Conservation (phyloP, 1,140 invertebrate species). For the Saccostrea echinata region DNA sequence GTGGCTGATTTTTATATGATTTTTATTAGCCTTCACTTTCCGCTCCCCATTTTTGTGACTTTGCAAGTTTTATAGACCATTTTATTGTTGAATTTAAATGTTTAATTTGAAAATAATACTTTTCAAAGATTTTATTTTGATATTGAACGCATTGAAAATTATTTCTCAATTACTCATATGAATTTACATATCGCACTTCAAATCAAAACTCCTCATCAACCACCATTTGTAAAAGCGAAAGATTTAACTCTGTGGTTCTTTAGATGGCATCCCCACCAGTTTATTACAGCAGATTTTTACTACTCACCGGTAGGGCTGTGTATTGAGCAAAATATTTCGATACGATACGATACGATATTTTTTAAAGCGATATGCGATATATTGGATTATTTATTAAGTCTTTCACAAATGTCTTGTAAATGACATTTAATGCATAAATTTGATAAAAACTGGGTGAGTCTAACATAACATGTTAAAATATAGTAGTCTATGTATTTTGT, state of each 20-base stretch:
- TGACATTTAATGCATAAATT: too few relatives aligned
- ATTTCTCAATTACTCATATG: conserved; percentile 9
- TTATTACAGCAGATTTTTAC: too few relatives aligned
- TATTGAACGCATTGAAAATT: background rate
- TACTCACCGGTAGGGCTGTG: too few relatives aligned
- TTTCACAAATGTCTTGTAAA: too few relatives aligned
- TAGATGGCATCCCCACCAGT: background rate
- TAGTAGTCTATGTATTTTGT: too few relatives aligned
- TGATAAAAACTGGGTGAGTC: too few relatives aligned
- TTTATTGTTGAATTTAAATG: conserved; percentile 29
- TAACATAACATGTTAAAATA: too few relatives aligned
- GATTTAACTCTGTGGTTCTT: background rate
- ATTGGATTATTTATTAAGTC: too few relatives aligned
- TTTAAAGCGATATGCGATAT: too few relatives aligned
- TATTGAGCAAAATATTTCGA: too few relatives aligned
- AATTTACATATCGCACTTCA: background rate
- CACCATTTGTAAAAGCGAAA: background rate
- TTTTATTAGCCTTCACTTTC: background rate
- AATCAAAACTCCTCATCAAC: background rate
- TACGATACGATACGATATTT: too few relatives aligned
- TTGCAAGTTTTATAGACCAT: conserved; percentile 17
- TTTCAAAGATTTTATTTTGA: conserved; percentile 27
- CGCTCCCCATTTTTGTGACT: conserved; percentile 1
- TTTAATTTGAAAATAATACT: conserved; percentile 8
- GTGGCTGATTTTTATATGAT: background rate